These are phyloP conservation scores for Spea hammondii DNA, from an alignment of 2,797 vertebrate genomes.

Conservation along the genomic window DNA sequence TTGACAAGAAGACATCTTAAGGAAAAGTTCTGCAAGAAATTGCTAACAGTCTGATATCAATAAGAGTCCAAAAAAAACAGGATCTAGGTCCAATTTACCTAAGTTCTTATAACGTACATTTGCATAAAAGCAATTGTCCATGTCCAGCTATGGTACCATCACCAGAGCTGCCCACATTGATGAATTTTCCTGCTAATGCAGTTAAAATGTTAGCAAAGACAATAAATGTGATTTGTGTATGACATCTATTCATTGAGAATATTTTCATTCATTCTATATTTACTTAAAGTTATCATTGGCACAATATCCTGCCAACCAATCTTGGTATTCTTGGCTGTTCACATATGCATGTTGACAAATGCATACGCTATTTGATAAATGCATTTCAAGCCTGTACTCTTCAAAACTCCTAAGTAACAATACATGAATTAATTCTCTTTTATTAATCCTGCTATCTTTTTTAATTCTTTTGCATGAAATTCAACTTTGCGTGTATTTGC, in stretches of 20 bases:
- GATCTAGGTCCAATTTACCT: no score
- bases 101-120: no score
- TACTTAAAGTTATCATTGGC: constrained; percentile 13
- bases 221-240: background rate
- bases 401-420: constrained; percentile 1
- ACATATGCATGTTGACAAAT: background rate
- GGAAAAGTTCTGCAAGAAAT: no score
- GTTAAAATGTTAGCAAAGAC: no score
- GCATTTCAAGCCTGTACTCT: background rate
- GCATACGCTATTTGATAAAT: background rate
- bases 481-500: constrained; percentile 27
- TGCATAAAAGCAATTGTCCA: no score
- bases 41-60: no score
- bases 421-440: background rate
- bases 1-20: no score
- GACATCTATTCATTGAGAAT: constrained; percentile 15
- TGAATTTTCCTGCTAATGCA: no score
- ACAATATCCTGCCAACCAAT: background rate
- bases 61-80: no score
- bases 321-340: background rate
- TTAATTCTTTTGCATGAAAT: constrained; percentile 7
- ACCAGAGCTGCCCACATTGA: no score
- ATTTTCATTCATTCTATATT: constrained; percentile 14
- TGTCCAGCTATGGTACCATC: no score
- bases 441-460: background rate